Base-by-base conservation (phyloP, 1,140 invertebrate genomes). In the Drosophila parabipectinata region DNA sequence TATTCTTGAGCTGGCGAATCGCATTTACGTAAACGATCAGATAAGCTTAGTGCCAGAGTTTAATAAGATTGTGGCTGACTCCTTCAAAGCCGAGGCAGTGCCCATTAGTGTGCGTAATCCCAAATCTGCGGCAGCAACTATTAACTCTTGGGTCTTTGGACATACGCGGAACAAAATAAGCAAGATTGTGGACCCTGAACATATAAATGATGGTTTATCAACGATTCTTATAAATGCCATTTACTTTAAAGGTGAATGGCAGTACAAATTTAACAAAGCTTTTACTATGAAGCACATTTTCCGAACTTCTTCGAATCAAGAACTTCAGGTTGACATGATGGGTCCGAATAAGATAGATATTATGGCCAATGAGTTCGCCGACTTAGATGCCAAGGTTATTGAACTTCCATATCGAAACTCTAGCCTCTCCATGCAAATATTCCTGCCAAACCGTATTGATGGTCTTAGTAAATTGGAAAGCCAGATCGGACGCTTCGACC, bases 161-260 rank as follows among this genome's bases (percentile, higher is more conserved):
- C 69, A 93, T 39, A 95, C 95, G 21, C 21, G 21, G 21, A 21
- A 21, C 21, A 21, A 21, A 21, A 21, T 21, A 21, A 21, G 2
- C 3, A 63, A 94, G 64, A 82, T 95, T 0, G 66, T 95, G 21
- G 3, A 21, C 2, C 21, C 21, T 21, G 21, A 21, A 3, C 1
- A 21, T 21, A 21, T 21, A 21, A 21, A 21, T 21, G 21, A 2
- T 3, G 21, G 3, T 21, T 21, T 21, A 21, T 2, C 21, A 21
- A 21, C 95, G 44, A 91, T 95, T 8, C 85, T 95, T 3, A 91
- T 94, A 1, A 96, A 95, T 87, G 95, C 94, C 1, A 92, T 96
- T 30, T 94, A 95, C 79, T 96, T 96, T 26, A 83, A 89, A 15
- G 90, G 82, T 21, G 54, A 68, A 4, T 91, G 90, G 87, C 28